Evolutionary conservation across 2,797 vertebrate genomes (phyloP), one percentile per base, ranked within the genome.

Genomic region (Allobates femoralis): DNA sequence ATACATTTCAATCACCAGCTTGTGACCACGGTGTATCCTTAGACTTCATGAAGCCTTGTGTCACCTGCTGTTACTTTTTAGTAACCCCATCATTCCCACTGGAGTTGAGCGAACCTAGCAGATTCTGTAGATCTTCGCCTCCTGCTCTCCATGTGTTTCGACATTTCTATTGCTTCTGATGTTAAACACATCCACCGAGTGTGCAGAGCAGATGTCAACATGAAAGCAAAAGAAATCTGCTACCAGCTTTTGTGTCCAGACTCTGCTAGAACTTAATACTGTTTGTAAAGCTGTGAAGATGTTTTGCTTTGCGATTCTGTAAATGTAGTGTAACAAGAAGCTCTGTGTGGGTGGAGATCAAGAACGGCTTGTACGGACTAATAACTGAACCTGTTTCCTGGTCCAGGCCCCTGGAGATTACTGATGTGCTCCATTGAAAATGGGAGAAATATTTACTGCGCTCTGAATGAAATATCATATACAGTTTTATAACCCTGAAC

Each of bases 51-150:
- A 67, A 67, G 51, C 46, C 26, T 81, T 21, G 50, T 86, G 91
- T 95, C 94, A 96, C 95, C 94, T 96, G 95, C 94, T 95, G 94
- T 95, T 96, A 95, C 94, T 94, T 91, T 95, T 95, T 93, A 92
- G 94, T 95, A 96, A 95, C 92, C 94, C 94, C 95, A 94, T 94
- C 94, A 95, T 89, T 95, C 91, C 89, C 90, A 85, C 46, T 74
- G 89, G 91, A 92, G 89, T 88, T 89, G 74, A 90, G 89, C 90
- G 92, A 90, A 85, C 88, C 86, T 90, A 89, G 88, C 83, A 41
- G 0, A 84, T 89, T 62, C 3, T 89, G 87, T 89, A 78, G 90
- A 90, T 88, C 85, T 89, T 79, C 66, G 85, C 88, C 88, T 88
- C 81, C 86, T 89, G 77, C 88, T 90, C 85, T 91, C 92, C 92